Base-by-base conservation (phyloP, 2,888 invertebrate species). In the Teleiodes luculella region DNA sequence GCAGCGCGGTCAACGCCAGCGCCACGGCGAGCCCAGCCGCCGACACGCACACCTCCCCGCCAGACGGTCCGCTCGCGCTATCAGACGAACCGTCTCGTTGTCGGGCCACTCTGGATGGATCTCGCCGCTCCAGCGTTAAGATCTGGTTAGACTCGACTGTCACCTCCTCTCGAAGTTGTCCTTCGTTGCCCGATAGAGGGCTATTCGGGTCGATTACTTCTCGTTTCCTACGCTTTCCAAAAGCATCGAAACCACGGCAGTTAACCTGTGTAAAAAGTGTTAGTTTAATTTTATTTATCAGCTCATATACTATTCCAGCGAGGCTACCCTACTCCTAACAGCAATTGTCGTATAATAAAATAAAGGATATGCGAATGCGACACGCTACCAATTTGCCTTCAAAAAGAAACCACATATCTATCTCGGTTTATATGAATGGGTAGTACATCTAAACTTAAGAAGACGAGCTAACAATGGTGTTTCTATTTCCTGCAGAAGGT, bases 11-110 rank as follows among this genome's bases (percentile, higher is more conserved):
- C 77, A 98, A 95, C 61, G 97, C 95, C 72, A 97, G 90, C 64
- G 97, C 96, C 72, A 97, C 96, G 66, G 97, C 96, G 74, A 98
- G 94, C 61, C 97, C 97, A 68, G 97, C 95, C 91, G 96, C 96
- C 54, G 97, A 97, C 65, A 98, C 96, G 87, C 97, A 98, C 72
- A 98, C 97, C 74, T 97, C 78, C 33, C 78, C 94, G 91, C 87
- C 94, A 92, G 72, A 91, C 41, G 78, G 90, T 13, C 70, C 70
- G 18, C 57, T 60, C 65, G 94, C 93, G 79, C 94, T 93, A 67
- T 94, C 93, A 80, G 94, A 94, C 64, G 93, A 91, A 92, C 95
- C 94, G 90, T 95, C 95, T 71, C 94, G 93, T 71, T 95, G 94
- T 80, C 95, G 94, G 65, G 93, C 92, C 66, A 92, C 92, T 67